Evolutionary conservation across 1,140 invertebrate genomes (phyloP).

Genomic region (Bursaphelenchus mucronatus): DNA sequence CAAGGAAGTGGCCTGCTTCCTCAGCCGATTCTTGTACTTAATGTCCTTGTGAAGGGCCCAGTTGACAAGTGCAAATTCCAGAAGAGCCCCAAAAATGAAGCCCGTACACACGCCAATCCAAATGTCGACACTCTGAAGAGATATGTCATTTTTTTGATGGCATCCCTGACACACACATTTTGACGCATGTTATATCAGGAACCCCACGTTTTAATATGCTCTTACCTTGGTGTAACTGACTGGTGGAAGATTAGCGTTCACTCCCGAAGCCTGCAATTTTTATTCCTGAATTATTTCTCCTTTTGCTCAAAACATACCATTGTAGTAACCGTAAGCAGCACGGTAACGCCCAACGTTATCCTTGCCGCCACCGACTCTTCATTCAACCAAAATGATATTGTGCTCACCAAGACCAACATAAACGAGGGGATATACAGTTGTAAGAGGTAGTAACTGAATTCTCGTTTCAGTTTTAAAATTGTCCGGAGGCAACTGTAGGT

Average conservation of each 20-base stretch:
- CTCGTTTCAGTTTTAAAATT: conserved; percentile 60
- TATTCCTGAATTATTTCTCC: conserved; percentile 13
- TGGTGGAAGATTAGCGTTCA: conserved; percentile 83
- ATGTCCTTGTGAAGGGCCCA: conserved; percentile 88
- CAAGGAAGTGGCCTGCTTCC: conserved; percentile 20
- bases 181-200: too few species aligned
- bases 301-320: conserved; percentile 35
- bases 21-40: conserved; percentile 62
- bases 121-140: conserved; percentile 74
- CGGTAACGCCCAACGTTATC: conserved; percentile 72
- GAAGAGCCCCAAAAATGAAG: conserved; percentile 92
- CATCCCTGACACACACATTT: not conserved
- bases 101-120: conserved; percentile 88
- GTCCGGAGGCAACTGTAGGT: conserved; percentile 57
- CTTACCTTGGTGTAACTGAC: conserved; percentile 84
- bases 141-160: not conserved
- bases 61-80: conserved; percentile 92
- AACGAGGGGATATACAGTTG: conserved; percentile 63
- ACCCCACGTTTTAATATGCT: conserved; percentile 5
- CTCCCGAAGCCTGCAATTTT: conserved; percentile 69
- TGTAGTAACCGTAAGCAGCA: conserved; percentile 45
- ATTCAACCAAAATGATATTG: conserved; percentile 95
- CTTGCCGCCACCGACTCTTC: conserved; percentile 82
- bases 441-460: conserved; percentile 64
- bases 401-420: conserved; percentile 81